These are phyloP conservation scores for Thecophora atra DNA, from an alignment of 2,888 invertebrate species.

Conservation along the genomic window DNA sequence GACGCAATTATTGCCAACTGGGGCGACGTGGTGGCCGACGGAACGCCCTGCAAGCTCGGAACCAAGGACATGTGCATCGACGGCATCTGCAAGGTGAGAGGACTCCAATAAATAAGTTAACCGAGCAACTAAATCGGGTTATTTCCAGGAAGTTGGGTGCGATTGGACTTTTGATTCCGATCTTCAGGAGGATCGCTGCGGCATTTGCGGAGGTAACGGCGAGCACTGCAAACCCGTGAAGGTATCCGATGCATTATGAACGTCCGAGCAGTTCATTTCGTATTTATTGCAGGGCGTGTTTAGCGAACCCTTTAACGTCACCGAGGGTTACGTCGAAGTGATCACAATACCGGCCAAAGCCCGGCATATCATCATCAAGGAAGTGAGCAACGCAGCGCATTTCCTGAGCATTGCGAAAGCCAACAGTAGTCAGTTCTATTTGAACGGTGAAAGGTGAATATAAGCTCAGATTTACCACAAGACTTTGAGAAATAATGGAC, in stretches of 20 bases:
- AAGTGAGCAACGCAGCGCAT: conserved; percentile 79
- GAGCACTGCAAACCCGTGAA: conserved; percentile 79
- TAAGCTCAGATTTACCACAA: neutral
- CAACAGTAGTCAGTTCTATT: conserved; percentile 75
- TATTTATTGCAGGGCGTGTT: conserved; percentile 50
- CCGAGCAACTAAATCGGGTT: conserved; percentile 59
- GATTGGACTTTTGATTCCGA: conserved; percentile 87
- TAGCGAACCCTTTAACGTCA: conserved; percentile 68
- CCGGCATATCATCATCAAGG: conserved; percentile 80
- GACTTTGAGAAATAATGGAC: no score
- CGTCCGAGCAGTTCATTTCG: neutral
- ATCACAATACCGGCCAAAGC: conserved; percentile 82
- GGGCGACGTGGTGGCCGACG: conserved; percentile 80
- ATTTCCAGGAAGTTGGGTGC: conserved; percentile 86
- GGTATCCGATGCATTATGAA: conserved; percentile 51
- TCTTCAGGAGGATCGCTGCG: conserved; percentile 83
- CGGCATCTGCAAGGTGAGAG: conserved; percentile 76
- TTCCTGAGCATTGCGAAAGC: conserved; percentile 82
- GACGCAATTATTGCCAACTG: conserved; percentile 79
- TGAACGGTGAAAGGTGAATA: conserved; percentile 74
- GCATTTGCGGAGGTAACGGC: conserved; percentile 86
- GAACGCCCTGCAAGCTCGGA: conserved; percentile 85
- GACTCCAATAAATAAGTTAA: neutral
- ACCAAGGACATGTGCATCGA: conserved; percentile 86
- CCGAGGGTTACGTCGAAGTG: conserved; percentile 71